A percentile compares a stretch with the other conserved stretches of the same genome.
phyloP scores from a whole-genome alignment of 2,113 vertebrate genomes.

The Tiliqua scincoides region DNA sequence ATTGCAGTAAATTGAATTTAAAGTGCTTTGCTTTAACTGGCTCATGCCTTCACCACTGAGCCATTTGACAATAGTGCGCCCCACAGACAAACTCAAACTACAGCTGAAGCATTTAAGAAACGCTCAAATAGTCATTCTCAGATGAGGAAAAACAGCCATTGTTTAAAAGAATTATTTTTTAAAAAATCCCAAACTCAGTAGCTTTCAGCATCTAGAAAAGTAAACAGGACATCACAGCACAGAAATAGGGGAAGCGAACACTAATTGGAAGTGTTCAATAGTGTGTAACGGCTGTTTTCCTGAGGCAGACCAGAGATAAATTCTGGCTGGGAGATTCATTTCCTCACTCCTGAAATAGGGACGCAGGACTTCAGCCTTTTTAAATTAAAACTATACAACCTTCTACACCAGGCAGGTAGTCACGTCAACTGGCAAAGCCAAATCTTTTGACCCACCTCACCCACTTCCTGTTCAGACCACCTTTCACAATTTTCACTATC shows the following conservation, averaged over 20 bases:
- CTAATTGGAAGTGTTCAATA: conserved; percentile 11
- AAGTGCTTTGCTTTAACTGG: background rate
- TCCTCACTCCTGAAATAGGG: background rate
- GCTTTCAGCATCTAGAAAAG: background rate
- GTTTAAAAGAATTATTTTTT: background rate
- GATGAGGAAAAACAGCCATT: background rate
- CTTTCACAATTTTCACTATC: background rate
- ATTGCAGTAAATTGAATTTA: background rate
- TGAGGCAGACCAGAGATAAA: conserved; percentile 10
- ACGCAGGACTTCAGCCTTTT: background rate
- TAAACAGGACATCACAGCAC: background rate
- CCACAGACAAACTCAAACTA: background rate
- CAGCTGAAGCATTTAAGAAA: background rate
- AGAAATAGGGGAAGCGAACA: background rate
- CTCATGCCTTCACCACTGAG: background rate
- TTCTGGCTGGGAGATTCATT: background rate
- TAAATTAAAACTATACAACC: background rate
- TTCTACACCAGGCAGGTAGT: background rate
- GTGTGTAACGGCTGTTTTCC: background rate
- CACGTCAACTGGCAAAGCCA: background rate
- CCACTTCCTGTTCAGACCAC: background rate
- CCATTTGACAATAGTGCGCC: background rate
- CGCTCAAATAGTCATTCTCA: background rate
- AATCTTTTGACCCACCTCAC: background rate
- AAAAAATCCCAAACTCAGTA: background rate